Evolutionary conservation across 2,113 vertebrate genomes (phyloP).

Genomic region (Nycticryphes semicollaris): DNA sequence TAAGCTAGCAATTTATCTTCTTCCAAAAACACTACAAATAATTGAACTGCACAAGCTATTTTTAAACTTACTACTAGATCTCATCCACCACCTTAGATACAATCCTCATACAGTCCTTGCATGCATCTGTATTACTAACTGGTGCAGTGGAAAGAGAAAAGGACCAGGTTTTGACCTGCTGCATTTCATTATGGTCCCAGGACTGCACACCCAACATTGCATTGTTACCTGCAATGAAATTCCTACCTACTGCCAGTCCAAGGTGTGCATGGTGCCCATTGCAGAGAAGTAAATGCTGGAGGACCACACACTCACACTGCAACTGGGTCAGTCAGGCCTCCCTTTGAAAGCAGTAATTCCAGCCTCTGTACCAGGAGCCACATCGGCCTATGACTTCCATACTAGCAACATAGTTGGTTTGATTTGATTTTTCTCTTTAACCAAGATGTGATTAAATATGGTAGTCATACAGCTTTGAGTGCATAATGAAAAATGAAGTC

Average conservation of each 20-base stretch:
- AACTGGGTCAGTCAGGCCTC: neutral
- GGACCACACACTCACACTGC: neutral
- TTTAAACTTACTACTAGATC: neutral
- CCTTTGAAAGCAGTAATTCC: neutral
- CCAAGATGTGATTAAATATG: neutral
- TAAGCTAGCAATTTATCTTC: neutral
- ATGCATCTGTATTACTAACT: neutral
- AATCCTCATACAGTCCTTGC: neutral
- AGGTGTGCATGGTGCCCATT: neutral
- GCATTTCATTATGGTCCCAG: neutral
- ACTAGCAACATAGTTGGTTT: accelerated
- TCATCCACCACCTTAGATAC: neutral
- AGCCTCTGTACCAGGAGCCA: neutral
- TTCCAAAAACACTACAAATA: neutral
- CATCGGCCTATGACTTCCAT: neutral
- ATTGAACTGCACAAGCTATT: neutral
- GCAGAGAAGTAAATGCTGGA: neutral
- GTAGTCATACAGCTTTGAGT: neutral
- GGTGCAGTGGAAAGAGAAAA: neutral
- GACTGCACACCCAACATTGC: neutral
- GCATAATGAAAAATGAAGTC: neutral
- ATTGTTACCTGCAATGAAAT: neutral
- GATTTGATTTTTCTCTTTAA: neutral
- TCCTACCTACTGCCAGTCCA: neutral
- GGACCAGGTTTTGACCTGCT: neutral